These are phyloP conservation scores for Neopipo cinnamomea DNA, from an alignment of 2,113 vertebrate species.

Conservation along the genomic window DNA sequence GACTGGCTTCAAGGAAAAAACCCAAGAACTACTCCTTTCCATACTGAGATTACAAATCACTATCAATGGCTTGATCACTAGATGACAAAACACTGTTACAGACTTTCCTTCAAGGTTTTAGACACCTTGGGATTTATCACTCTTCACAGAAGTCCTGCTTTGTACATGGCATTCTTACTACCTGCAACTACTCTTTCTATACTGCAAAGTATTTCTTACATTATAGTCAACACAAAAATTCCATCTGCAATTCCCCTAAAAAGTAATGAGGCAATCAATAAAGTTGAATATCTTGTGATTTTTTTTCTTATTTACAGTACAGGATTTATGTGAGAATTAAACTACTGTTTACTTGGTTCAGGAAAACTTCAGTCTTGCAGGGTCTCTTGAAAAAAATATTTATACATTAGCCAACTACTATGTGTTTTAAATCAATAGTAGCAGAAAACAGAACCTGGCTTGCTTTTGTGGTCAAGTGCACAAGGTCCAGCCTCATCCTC, in stretches of 20 bases:
- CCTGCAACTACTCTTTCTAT: neutral
- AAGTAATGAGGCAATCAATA: neutral
- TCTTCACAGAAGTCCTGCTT: neutral
- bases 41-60: constrained; percentile 52
- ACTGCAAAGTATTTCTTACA: neutral
- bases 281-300: neutral
- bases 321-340: neutral
- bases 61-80: neutral
- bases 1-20: constrained; percentile 14
- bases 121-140: neutral
- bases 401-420: neutral
- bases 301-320: neutral
- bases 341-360: neutral
- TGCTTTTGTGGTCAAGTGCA: neutral
- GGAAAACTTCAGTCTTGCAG: neutral
- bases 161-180: neutral
- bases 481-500: neutral
- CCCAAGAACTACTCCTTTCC: neutral
- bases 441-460: neutral
- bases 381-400: neutral
- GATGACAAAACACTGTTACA: constrained; percentile 1
- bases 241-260: neutral
- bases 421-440: neutral
- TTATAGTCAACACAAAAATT: neutral
- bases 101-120: constrained; percentile 6